Base-by-base conservation (phyloP, 2,797 vertebrate species). In the Pangasius larnaudii region DNA sequence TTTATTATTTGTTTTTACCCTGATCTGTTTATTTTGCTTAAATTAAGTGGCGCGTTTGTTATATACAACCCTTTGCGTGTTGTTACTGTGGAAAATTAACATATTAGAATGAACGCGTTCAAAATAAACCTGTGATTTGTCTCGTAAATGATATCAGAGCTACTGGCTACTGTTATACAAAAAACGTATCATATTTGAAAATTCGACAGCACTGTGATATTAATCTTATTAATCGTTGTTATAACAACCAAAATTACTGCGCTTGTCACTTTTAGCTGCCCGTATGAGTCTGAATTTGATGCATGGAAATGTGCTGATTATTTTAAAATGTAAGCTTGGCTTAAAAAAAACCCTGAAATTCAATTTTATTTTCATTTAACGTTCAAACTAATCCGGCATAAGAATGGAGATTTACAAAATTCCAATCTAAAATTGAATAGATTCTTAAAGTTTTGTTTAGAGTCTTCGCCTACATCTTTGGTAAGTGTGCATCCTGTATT, bases 31-130 rank as follows among this genome's bases (percentile, higher is more conserved):
- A 46, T 49, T 75, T 14, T 11, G 2, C 42, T n/a, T 14, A 46
- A 42, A 75, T 75, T 27, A 46, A 6, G 39, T 75, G 10, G 11
- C 14, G 0, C 1, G 10, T 27, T 46, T 49, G 24, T n/a, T n/a
- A 16, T 5, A n/a, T 14, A 13, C 13, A 2, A 9, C 27, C 6
- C 9, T 74, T 6, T 0, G 7, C 0, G 0, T 30, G 16, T 10
- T 30, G 75, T 78, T 78, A 78, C 75, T 53, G 56, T 78, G 49
- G 75, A 78, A 78, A 78, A 16, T 18, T 18, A 53, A 5, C 72
- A 53, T 39, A 36, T 51, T 75, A n/a, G 10, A 49, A 75, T 0
- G 0, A 18, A 19, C 22, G 6, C 27, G 0, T 33, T 67, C 65
- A 33, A 18, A 36, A 18, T 51, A n/a, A 77, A 51, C 2, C 46